Evolutionary conservation across 2,888 invertebrate genomes (phyloP).

Genomic region (Furcula furcula): DNA sequence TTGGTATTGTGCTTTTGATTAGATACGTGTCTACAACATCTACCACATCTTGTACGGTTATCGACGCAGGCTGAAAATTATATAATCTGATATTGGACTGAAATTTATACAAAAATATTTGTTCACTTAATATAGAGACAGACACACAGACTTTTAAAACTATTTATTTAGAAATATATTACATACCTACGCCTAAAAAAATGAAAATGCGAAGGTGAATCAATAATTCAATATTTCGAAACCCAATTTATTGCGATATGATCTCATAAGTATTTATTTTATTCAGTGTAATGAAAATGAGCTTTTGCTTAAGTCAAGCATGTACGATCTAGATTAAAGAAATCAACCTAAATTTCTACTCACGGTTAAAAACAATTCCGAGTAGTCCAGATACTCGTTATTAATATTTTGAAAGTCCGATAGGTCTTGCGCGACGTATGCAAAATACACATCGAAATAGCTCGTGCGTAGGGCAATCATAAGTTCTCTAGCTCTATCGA

Average conservation of each 20-base stretch:
- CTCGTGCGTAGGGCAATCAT: conserved; percentile 66
- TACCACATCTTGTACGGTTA: conserved; percentile 51
- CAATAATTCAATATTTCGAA: too few species aligned
- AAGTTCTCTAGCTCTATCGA: conserved; percentile 57
- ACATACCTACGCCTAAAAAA: too few species aligned
- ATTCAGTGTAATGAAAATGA: neutral
- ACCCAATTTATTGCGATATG: neutral
- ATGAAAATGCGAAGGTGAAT: too few species aligned
- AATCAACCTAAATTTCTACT: conserved; percentile 11
- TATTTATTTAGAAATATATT: too few species aligned
- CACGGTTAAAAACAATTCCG: conserved; percentile 71
- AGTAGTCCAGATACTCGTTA: conserved; percentile 70
- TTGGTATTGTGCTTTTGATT: conserved; percentile 60
- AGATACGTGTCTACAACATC: conserved; percentile 53
- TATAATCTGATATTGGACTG: too few species aligned
- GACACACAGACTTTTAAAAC: too few species aligned
- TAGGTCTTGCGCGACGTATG: conserved; percentile 71
- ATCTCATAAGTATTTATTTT: neutral
- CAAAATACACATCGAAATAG: conserved; percentile 79
- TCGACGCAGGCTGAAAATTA: conserved; percentile 56
- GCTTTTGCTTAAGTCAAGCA: too few species aligned
- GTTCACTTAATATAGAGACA: too few species aligned
- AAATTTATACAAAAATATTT: too few species aligned
- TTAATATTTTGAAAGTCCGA: conserved; percentile 70
- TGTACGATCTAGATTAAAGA: conserved; percentile 1